A percentile compares a stretch with the other conserved stretches of the same genome.
Conservation (phyloP, 2,113 vertebrate genomes). For the Ginglymostoma cirratum region DNA sequence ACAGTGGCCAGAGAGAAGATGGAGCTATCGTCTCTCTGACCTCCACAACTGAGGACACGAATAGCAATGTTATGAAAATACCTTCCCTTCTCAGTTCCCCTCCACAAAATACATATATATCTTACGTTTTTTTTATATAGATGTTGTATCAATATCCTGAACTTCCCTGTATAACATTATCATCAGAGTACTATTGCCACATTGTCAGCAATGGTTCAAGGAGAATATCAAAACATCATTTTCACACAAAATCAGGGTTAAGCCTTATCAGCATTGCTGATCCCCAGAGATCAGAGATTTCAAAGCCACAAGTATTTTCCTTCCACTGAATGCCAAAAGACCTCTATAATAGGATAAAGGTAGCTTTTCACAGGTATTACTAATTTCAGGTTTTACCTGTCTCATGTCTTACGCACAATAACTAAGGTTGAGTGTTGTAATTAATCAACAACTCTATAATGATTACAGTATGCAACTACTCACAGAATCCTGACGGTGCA, state of each 20-base stretch:
- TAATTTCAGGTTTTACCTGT: background rate
- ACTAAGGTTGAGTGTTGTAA: background rate
- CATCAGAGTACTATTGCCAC: background rate
- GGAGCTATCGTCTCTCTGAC: background rate
- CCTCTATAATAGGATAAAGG: background rate
- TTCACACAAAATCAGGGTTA: background rate
- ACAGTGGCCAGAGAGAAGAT: background rate
- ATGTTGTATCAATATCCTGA: background rate
- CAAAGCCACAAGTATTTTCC: background rate
- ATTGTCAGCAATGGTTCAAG: background rate
- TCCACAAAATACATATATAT: background rate
- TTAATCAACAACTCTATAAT: background rate
- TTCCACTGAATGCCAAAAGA: background rate
- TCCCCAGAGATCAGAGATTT: background rate
- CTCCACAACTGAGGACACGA: background rate
- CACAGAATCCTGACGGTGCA: no score
- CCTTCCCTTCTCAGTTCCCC: background rate
- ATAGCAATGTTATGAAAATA: background rate
- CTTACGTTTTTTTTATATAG: background rate
- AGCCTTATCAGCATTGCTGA: background rate
- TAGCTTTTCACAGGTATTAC: background rate
- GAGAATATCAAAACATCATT: background rate
- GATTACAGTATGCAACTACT: background rate
- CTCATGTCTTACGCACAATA: background rate
- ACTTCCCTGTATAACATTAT: background rate